These are phyloP conservation scores for Drosophila parvula DNA, from an alignment of 1,140 invertebrate species.

Conservation along the genomic window DNA sequence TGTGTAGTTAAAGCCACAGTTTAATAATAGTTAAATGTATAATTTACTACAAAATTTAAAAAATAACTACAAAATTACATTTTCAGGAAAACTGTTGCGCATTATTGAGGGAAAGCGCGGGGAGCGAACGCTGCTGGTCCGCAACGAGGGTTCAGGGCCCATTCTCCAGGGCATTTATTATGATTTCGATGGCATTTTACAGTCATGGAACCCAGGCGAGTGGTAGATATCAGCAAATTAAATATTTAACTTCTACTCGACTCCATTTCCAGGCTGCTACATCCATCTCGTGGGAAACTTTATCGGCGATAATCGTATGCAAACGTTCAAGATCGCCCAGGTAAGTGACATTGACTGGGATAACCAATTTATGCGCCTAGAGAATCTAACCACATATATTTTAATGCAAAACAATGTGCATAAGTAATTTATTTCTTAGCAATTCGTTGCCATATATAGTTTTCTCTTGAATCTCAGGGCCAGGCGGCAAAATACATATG, in stretches of 20 bases:
- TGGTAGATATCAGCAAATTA: background rate
- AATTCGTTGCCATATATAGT: constrained; percentile 4
- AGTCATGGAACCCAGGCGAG: constrained; percentile 38
- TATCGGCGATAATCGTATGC: constrained; percentile 59
- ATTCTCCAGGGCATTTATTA: constrained; percentile 71
- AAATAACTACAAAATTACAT: background rate
- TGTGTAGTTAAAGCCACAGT: background rate
- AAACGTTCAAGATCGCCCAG: constrained; percentile 57
- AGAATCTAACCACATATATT: constrained; percentile 61
- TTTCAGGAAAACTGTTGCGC: constrained; percentile 66
- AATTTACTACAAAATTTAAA: background rate
- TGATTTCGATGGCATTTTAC: constrained; percentile 62
- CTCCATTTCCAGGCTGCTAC: constrained; percentile 48
- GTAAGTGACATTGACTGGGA: constrained; percentile 44
- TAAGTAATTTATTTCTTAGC: constrained; percentile 35
- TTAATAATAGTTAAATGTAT: background rate
- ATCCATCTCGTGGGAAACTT: constrained; percentile 68
- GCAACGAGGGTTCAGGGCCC: constrained; percentile 60
- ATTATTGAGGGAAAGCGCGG: constrained; percentile 64
- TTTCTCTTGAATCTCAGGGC: background rate
- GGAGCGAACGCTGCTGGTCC: constrained; percentile 61
- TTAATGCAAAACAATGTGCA: constrained; percentile 61
- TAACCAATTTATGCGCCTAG: constrained; percentile 55
- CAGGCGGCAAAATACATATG: background rate
- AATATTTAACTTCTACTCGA: background rate